Evolutionary conservation across 2,888 invertebrate species (phyloP).

Genomic region (Sepiola atlantica): DNA sequence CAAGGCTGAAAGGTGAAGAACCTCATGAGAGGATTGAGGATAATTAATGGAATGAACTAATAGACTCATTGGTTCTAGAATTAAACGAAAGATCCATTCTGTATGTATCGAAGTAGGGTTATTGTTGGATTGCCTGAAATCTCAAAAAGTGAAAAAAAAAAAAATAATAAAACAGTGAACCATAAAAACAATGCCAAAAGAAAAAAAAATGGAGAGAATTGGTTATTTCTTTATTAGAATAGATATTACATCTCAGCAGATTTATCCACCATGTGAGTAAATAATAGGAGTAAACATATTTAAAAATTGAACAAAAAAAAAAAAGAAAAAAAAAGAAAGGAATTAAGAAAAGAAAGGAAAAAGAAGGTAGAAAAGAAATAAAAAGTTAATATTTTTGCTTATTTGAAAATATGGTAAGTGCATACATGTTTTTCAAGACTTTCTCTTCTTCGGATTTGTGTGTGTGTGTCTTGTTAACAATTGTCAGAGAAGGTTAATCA

Average conservation of each 20-base stretch:
- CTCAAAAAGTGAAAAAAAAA: no score
- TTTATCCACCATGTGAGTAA: constrained; percentile 12
- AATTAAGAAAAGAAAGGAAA: no score
- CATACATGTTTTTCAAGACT: background rate
- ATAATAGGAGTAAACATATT: background rate
- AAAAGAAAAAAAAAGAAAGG: no score
- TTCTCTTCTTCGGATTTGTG: background rate
- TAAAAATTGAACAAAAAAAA: no score
- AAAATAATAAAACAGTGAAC: background rate
- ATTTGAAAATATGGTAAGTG: background rate
- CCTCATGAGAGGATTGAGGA: no score
- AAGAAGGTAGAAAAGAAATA: background rate
- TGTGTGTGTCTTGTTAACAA: background rate
- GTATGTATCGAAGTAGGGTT: no score
- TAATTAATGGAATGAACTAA: no score
- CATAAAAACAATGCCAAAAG: background rate
- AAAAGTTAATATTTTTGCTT: background rate
- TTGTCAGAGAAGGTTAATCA: background rate
- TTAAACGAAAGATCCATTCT: no score
- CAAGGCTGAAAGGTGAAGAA: no score
- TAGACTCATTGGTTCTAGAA: no score
- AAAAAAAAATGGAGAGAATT: background rate
- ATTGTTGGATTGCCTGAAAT: no score
- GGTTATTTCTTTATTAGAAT: constrained; percentile 18
- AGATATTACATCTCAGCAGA: constrained; percentile 32